Evolutionary conservation across 2,797 vertebrate genomes (phyloP), one percentile per base, ranked within the genome.

Genomic region (Neopelma chrysocephalum): DNA sequence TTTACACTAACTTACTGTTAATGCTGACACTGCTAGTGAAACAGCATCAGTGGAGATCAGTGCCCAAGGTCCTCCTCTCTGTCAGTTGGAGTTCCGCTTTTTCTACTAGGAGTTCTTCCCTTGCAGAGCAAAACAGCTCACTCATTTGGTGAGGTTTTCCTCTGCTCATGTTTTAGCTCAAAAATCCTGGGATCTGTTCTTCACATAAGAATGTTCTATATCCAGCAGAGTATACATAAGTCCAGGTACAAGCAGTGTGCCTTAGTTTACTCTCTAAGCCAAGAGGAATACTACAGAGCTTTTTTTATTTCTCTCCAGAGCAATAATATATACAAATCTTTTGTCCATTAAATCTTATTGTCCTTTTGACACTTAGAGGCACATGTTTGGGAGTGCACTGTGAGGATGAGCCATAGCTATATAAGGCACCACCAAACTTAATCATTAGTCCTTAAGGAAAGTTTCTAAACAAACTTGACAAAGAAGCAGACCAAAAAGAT

Each of bases 1-100:
- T 86, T 86, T 64, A 31, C 9, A 5, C 10, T 38, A 42, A 79
- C 47, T 54, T 53, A 7, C 43, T 56, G 27, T 19, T 60, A 21
- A 26, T 21, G 21, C 64, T 42, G 36, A 48, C 16, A 7, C 25
- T 43, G 17, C 45, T 68, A 20, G 13, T 57, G 48, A 65, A 82
- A 47, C 31, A 11, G 43, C 1, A 0, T 8, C 34, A 11, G 2
- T 18, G 48, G 20, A 32, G 69, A 54, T 32, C 3, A 5, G 18
- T 66, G 50, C 45, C 60, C 45, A 20, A 47, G 40, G 54, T 13
- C 34, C 17, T 77, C 12, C 22, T 71, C 23, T 76, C 38, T 61
- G 64, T 43, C 8, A 8, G 17, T 31, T 25, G 23, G 22, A 64
- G 20, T 36, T 62, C 16, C 26, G 69, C 54, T 26, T 81, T 32